A percentile compares a stretch with the other conserved stretches of the same genome.
phyloP scores from a whole-genome alignment of 2,113 vertebrate species.

The Orthonyx spaldingii region DNA sequence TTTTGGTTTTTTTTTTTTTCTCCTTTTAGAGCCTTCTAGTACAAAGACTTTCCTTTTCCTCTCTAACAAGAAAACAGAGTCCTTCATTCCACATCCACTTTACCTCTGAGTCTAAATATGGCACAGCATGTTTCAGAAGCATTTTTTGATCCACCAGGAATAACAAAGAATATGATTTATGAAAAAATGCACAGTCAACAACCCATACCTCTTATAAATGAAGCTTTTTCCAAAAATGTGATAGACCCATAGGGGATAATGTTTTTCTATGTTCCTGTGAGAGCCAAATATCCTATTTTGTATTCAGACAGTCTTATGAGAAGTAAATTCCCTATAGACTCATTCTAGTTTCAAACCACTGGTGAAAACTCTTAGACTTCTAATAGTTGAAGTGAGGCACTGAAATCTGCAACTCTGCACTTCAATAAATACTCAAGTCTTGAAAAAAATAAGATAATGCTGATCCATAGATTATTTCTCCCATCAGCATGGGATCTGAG shows the following conservation, averaged over 20 bases:
- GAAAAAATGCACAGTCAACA: slow-evolving; percentile 24
- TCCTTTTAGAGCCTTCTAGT: not conserved
- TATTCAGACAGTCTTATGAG: slow-evolving; percentile 2
- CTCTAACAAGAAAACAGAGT: not conserved
- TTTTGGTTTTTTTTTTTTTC: not conserved
- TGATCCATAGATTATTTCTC: not conserved
- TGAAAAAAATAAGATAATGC: not conserved
- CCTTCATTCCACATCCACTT: not conserved
- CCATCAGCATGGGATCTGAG: not conserved
- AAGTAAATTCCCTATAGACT: slow-evolving; percentile 24
- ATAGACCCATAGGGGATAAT: slow-evolving; percentile 9
- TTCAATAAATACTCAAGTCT: not conserved
- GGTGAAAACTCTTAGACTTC: not conserved
- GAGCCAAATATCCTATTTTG: not conserved
- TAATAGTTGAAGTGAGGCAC: not conserved
- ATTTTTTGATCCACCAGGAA: not conserved
- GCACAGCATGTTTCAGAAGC: not conserved
- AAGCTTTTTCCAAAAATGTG: slow-evolving; percentile 25
- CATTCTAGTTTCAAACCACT: slow-evolving; percentile 15
- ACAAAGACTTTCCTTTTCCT: not conserved
- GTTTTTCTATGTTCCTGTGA: not conserved
- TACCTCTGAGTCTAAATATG: not conserved
- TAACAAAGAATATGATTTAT: slow-evolving; percentile 1
- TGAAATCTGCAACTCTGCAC: not conserved
- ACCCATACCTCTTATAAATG: not conserved